A percentile compares a stretch with the other conserved stretches of the same genome.
These are phyloP conservation scores for Barbus barbus DNA, from an alignment of 2,113 vertebrate species.

Conservation along the genomic window DNA sequence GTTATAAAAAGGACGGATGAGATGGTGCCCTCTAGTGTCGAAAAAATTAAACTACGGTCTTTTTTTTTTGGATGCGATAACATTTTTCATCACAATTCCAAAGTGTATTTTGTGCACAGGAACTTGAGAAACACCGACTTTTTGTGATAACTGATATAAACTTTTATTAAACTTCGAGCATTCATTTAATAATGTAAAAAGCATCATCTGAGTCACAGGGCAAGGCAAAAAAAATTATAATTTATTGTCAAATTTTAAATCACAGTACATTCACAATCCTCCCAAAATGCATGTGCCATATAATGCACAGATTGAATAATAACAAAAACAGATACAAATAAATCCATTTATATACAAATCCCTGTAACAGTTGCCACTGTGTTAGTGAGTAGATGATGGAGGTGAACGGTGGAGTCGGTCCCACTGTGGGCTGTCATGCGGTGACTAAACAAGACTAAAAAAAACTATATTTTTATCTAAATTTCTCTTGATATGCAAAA, in stretches of 20 bases:
- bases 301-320: conserved; percentile 42
- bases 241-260: conserved; percentile 46
- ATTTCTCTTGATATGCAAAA: background rate
- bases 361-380: conserved; percentile 43
- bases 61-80: no score
- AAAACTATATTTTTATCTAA: background rate
- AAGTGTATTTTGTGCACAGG: background rate
- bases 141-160: background rate
- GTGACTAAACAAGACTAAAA: background rate
- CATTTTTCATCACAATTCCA: no score
- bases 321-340: conserved; percentile 48
- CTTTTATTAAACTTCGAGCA: background rate
- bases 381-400: background rate
- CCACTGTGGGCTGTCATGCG: background rate
- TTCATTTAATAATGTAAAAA: background rate
- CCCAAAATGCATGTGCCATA: conserved; percentile 46
- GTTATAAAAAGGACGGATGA: background rate
- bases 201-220: background rate
- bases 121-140: background rate
- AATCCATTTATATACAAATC: conserved; percentile 45
- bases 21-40: conserved; percentile 59
- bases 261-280: conserved; percentile 47
- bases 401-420: background rate
- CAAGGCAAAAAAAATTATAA: background rate
- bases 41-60: no score